Percentiles rank a stretch among this genome's conserved stretches.
These are phyloP conservation scores for Tinamus major DNA, from an alignment of 2,797 vertebrate species.

Conservation along the genomic window DNA sequence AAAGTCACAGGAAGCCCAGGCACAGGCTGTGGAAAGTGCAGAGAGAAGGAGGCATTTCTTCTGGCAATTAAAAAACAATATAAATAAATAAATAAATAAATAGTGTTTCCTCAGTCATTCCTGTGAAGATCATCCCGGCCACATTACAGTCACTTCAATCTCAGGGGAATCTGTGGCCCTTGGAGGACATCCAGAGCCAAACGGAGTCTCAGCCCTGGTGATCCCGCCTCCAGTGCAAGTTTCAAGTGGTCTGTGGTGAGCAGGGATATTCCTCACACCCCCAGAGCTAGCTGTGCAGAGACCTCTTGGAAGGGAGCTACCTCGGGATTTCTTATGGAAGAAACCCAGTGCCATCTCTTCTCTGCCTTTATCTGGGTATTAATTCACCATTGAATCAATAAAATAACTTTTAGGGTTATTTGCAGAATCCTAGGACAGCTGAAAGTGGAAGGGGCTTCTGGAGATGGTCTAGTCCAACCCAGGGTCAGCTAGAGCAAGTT, in stretches of 20 bases:
- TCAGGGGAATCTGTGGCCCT: background rate
- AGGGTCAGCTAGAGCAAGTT: no score
- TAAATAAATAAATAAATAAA: background rate
- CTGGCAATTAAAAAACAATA: background rate
- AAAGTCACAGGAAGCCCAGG: background rate
- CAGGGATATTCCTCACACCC: background rate
- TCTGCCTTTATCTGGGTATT: background rate
- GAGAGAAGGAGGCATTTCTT: background rate
- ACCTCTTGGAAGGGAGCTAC: background rate
- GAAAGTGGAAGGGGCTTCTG: no score
- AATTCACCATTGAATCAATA: background rate
- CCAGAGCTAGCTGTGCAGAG: fast-evolving
- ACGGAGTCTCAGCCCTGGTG: background rate
- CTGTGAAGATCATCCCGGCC: background rate
- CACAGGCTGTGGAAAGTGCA: background rate
- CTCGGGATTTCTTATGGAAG: background rate
- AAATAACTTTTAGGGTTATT: no score
- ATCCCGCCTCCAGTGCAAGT: background rate
- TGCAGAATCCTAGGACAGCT: background rate
- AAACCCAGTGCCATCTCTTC: background rate
- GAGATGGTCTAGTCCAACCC: no score
- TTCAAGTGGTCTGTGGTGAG: background rate
- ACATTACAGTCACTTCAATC: background rate
- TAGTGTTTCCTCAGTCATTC: background rate
- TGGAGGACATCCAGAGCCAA: background rate